These are phyloP conservation scores for Cryptomyrus ogoouensis DNA, from an alignment of 2,113 vertebrate species.

Conservation along the genomic window DNA sequence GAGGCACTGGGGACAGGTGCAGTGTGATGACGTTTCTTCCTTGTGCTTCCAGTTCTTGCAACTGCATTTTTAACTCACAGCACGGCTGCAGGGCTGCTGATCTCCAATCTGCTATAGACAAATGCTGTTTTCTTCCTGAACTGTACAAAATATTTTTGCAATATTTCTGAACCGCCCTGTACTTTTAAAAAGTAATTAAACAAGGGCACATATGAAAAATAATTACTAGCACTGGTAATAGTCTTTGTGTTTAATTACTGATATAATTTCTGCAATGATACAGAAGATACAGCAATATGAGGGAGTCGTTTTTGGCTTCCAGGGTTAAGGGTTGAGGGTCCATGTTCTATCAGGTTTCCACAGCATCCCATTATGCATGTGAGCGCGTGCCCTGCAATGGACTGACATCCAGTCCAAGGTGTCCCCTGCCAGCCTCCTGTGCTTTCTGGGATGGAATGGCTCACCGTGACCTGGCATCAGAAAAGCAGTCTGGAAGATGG, in stretches of 20 bases:
- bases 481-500: neutral
- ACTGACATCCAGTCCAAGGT: neutral
- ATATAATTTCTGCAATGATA: too few relatives aligned
- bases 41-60: neutral
- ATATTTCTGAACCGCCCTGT: neutral
- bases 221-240: too few relatives aligned
- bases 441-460: neutral
- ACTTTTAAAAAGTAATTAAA: too few relatives aligned
- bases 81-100: neutral
- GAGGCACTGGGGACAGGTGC: neutral
- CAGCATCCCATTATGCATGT: neutral
- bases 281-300: too few relatives aligned
- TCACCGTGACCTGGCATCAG: neutral
- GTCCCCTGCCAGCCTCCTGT: neutral
- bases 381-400: neutral
- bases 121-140: neutral
- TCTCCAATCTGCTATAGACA: neutral
- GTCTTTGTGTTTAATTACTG: too few relatives aligned
- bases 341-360: neutral
- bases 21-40: neutral
- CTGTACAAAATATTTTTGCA: neutral
- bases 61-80: neutral
- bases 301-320: too few relatives aligned
- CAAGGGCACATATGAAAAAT: too few relatives aligned
- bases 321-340: too few relatives aligned